These are phyloP conservation scores for Psylliodes chrysocephalus DNA, from an alignment of 2,888 invertebrate species.

Conservation along the genomic window DNA sequence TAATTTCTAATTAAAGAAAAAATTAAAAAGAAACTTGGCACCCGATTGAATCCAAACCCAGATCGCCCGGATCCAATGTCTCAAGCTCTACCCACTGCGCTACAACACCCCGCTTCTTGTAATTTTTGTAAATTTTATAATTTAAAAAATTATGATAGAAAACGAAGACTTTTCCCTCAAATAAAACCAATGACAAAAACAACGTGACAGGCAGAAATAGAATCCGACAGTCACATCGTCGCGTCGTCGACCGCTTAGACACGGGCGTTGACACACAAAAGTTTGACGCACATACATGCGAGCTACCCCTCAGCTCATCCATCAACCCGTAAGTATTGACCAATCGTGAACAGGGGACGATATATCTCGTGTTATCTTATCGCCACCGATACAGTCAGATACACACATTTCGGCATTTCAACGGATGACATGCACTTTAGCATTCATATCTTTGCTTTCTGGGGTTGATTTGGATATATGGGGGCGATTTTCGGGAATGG, in stretches of 20 bases:
- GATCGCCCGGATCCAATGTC: no score
- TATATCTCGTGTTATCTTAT: conserved; percentile 49
- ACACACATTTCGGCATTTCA: conserved; percentile 39
- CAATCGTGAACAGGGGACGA: conserved; percentile 51
- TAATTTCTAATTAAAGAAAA: no score
- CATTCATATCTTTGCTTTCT: conserved; percentile 43
- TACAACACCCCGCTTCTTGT: no score
- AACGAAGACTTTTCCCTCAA: no score
- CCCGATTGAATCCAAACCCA: no score
- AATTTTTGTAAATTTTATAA: no score
- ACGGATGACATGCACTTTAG: conserved; percentile 42
- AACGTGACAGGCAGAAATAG: conserved; percentile 5
- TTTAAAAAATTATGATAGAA: no score
- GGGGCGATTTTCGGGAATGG: neutral
- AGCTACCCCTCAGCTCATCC: conserved; percentile 52
- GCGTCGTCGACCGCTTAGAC: conserved; percentile 14
- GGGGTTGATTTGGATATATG: neutral
- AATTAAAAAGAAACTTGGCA: no score
- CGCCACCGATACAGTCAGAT: conserved; percentile 49
- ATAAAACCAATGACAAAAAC: no score
- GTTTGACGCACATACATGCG: conserved; percentile 33
- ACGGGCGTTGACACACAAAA: conserved; percentile 28
- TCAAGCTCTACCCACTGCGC: no score
- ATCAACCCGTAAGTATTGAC: conserved; percentile 58
- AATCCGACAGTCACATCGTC: neutral